Percentiles rank a stretch among this genome's conserved stretches.
Conservation (phyloP, 92 coral and sea anemone genomes). For the Diadumene lineata region DNA sequence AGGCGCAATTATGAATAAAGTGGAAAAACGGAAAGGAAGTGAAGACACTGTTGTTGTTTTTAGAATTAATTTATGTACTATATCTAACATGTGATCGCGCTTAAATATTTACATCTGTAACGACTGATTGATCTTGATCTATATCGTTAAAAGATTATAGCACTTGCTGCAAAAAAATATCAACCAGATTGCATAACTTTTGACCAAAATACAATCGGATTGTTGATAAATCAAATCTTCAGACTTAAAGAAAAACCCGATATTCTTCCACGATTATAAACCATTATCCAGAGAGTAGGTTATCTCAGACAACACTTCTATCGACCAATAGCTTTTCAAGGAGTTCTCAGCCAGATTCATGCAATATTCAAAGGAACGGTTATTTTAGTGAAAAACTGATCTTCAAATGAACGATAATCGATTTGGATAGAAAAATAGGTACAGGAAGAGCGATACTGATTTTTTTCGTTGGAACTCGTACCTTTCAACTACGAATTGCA, state of each 20-base stretch:
- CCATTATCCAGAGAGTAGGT: neutral
- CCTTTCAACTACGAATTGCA: no score
- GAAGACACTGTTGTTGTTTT: neutral
- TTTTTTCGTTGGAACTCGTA: no score
- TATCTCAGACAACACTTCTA: neutral
- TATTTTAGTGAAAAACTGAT: neutral
- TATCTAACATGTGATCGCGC: conserved; percentile 14
- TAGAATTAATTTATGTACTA: neutral
- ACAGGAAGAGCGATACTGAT: no score
- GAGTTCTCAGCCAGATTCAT: neutral
- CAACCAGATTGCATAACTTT: neutral
- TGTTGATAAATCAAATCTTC: conserved; percentile 16
- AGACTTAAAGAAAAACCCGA: conserved; percentile 5
- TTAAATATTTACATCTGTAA: conserved; percentile 13
- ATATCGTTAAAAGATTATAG: conserved; percentile 7
- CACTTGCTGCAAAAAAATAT: conserved; percentile 16
- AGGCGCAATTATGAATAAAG: neutral
- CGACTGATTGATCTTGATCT: conserved; percentile 5
- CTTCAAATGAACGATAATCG: neutral
- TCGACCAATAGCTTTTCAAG: neutral
- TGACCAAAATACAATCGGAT: neutral
- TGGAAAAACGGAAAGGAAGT: neutral
- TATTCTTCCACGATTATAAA: neutral
- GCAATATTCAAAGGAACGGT: conserved; percentile 3
- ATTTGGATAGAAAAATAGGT: no score